phyloP scores from a whole-genome alignment of 2,113 vertebrate genomes.

The Melospiza georgiana region DNA sequence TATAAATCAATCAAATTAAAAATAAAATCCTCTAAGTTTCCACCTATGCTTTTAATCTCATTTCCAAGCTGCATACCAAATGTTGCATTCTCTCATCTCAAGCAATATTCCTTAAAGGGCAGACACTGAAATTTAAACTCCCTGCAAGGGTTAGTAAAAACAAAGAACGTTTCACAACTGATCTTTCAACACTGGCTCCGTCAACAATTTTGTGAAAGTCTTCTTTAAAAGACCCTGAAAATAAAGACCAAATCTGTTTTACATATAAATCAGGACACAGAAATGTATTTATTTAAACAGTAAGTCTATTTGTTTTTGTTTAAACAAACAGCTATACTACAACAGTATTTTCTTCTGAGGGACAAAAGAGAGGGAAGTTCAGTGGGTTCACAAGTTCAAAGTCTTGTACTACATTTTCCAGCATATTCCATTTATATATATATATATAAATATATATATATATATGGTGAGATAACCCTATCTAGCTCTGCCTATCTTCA shows the following conservation, averaged over 20 bases:
- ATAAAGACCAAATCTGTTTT: background rate
- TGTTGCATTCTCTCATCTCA: background rate
- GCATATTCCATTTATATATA: background rate
- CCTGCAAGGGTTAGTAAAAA: background rate
- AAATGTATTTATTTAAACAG: constrained; percentile 24
- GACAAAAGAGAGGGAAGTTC: constrained; percentile 5
- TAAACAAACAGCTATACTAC: background rate
- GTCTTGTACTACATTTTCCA: background rate
- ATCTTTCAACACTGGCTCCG: background rate
- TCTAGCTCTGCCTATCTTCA: background rate
- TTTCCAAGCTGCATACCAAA: background rate
- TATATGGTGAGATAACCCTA: background rate
- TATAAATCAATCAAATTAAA: background rate
- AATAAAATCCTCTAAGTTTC: background rate
- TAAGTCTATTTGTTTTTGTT: background rate
- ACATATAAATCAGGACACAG: background rate
- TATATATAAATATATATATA: too few relatives aligned
- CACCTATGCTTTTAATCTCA: background rate
- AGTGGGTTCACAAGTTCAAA: background rate
- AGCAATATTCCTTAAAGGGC: background rate
- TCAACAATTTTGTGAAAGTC: background rate
- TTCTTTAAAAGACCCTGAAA: constrained; percentile 19
- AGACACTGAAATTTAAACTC: constrained; percentile 26
- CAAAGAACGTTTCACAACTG: constrained; percentile 18
- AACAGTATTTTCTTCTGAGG: background rate